Evolutionary conservation across 1,140 invertebrate genomes (phyloP).

Genomic region (Babylonia areolata): DNA sequence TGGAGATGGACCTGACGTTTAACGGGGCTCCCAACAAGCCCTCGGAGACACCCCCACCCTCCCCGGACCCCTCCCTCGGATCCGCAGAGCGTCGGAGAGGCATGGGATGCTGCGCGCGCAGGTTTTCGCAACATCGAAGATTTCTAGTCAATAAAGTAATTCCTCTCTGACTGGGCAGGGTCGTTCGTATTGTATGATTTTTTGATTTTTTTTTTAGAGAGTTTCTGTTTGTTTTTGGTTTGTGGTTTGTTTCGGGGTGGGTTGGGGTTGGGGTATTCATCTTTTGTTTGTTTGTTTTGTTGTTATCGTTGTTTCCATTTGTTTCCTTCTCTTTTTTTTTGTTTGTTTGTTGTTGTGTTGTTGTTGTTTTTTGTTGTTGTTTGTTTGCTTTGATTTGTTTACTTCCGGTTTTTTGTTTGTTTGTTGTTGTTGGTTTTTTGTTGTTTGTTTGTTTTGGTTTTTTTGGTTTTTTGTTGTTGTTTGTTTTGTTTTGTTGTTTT

Average conservation of each 20-base stretch:
- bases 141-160: conserved; percentile 65
- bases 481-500: not conserved
- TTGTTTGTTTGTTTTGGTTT: not conserved
- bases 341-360: not conserved
- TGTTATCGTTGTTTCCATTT: not conserved
- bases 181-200: not conserved
- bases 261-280: not conserved
- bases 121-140: conserved; percentile 74
- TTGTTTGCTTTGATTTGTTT: not conserved
- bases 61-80: conserved; percentile 84
- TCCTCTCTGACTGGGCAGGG: not conserved
- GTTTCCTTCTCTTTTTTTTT: not conserved
- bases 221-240: too few species aligned
- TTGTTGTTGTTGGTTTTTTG: not conserved
- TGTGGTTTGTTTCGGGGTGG: not conserved
- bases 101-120: conserved; percentile 89
- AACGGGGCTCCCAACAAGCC: conserved; percentile 94
- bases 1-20: conserved; percentile 95
- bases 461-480: not conserved
- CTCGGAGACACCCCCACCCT: conserved; percentile 83
- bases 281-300: not conserved
- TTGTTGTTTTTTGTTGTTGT: not conserved
- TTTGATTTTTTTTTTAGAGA: not conserved
- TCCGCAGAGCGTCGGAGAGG: conserved; percentile 76
- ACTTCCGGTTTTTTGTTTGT: not conserved